Base-by-base conservation (phyloP, 2,888 invertebrate genomes). In the Philaethria dido region DNA sequence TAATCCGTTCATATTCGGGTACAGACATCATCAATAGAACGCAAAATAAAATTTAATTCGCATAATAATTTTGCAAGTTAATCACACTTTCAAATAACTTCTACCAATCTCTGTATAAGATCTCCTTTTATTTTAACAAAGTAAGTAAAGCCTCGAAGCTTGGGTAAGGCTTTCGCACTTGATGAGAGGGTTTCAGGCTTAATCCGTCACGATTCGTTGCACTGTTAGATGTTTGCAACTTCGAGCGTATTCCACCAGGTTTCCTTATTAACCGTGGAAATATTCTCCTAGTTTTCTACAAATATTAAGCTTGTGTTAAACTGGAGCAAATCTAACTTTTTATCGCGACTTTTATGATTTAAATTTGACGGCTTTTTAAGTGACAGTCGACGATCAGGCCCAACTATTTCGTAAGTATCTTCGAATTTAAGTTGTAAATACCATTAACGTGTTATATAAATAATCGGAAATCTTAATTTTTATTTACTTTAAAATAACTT, bases 101-200 rank as follows among this genome's bases (percentile, higher is more conserved):
- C 18, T n/a, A 57, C 22, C 16, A 47, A 60, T 18, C 45, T 60
- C 18, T 18, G 18, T 47, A 47, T 20, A 47, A 60, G 42, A 33
- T 60, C 33, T 45, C 18, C 44, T 60, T 45, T 60, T 60, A 60
- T 60, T 60, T 45, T 33, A 47, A 45, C 45, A 47, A 60, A 60
- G 45, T 47, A 33, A 60, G 29, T 20, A 33, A 45, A 59, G 25
- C 44, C 44, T 44, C 29, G 16, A 44, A 18, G 60, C 33, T 60
- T 60, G 45, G 8, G 13, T 29, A 45, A 60, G 60, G 47, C 60
- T 60, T 60, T 60, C 60, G 60, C 60, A 60, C 60, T 60, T 60
- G 60, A 60, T 60, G 60, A 60, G 60, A 47, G 60, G 45, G 60
- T 60, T 57, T 60, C 60, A 47, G 18, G 45, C 45, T 47, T 60